Conservation (phyloP, 2,113 vertebrate genomes). For the Gadus chalcogrammus region DNA sequence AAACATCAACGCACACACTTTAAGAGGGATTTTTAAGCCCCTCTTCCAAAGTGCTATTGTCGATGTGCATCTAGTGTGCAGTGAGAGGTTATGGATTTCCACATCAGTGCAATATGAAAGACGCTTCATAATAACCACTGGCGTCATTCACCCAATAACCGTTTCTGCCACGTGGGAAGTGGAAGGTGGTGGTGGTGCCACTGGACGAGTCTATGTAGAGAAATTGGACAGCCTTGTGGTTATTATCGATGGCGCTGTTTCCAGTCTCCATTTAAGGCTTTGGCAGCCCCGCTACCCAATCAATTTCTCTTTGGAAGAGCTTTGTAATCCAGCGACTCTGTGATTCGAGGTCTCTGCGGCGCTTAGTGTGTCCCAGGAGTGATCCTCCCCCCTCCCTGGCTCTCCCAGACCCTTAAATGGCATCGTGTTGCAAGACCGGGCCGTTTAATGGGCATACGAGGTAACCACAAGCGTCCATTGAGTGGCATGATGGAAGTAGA, state of each 20-base stretch:
- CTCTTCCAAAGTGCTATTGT: too few relatives aligned
- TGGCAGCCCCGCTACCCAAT: conserved; percentile 32
- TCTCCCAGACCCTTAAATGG: background rate
- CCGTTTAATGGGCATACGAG: background rate
- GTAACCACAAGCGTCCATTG: too few relatives aligned
- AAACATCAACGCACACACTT: too few relatives aligned
- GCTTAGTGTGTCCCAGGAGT: conserved; percentile 28
- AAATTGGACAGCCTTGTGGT: conserved; percentile 21
- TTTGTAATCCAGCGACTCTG: conserved; percentile 54
- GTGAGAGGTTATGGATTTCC: background rate
- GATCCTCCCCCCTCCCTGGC: conserved; percentile 47
- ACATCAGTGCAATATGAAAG: background rate
- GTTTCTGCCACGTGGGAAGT: background rate
- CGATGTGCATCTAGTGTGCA: too few relatives aligned
- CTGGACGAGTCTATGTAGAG: conserved; percentile 11
- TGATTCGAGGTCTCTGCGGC: conserved; percentile 40
- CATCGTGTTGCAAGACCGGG: background rate
- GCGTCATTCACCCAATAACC: conserved; percentile 1
- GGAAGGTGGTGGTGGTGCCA: background rate
- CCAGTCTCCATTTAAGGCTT: conserved; percentile 39
- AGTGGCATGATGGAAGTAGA: too few relatives aligned
- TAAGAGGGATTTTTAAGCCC: too few relatives aligned
- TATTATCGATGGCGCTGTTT: conserved; percentile 35
- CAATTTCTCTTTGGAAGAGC: conserved; percentile 48
- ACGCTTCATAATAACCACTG: background rate